Percentiles rank a stretch among this genome's conserved stretches.
These are phyloP conservation scores for Acipenser transmontanus DNA, from an alignment of 2,797 vertebrate genomes.

Conservation along the genomic window DNA sequence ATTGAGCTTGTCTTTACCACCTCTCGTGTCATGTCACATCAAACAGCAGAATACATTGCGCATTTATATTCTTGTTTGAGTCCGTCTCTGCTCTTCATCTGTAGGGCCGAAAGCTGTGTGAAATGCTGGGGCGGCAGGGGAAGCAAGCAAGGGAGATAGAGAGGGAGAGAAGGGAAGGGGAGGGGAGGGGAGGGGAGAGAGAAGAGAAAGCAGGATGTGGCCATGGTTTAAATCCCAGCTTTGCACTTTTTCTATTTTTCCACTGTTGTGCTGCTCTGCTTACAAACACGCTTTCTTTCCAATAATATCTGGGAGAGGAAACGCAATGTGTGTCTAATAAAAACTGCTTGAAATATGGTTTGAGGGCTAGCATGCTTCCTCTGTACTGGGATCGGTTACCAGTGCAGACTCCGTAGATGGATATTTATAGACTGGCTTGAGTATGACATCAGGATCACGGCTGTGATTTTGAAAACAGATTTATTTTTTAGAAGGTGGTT, in stretches of 20 bases:
- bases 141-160: background rate
- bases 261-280: background rate
- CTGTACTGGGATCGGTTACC: background rate
- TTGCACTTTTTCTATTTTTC: background rate
- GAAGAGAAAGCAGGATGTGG: background rate
- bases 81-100: background rate
- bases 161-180: background rate
- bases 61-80: background rate
- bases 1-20: background rate
- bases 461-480: too few species aligned
- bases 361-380: background rate
- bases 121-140: background rate
- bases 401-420: background rate
- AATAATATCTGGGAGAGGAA: background rate
- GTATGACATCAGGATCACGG: too few species aligned
- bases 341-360: background rate
- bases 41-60: background rate
- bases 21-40: background rate
- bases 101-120: background rate
- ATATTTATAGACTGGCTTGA: background rate
- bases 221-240: background rate
- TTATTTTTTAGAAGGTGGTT: too few species aligned
- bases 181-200: too few species aligned
- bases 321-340: background rate
- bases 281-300: background rate